Conservation (phyloP, 2,797 vertebrate genomes). For the Sorex maritimensis region DNA sequence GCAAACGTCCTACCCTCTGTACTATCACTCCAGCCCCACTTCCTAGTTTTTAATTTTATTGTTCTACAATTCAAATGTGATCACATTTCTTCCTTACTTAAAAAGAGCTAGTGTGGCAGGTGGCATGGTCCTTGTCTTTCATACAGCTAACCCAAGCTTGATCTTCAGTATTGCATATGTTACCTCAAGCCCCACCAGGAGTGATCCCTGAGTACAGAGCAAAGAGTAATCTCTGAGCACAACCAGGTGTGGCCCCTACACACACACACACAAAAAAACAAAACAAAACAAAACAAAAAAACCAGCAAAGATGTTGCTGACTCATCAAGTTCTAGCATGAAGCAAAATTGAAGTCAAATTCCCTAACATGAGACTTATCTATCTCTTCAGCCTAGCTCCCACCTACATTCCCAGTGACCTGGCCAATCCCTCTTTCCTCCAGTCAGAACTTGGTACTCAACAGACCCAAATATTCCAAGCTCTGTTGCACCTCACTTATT, state of each 20-base stretch:
- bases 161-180: no score
- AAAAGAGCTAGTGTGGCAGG: neutral
- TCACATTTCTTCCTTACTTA: conserved; percentile 38
- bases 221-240: no score
- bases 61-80: conserved; percentile 2
- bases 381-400: conserved; percentile 11
- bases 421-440: neutral
- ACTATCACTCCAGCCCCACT: no score
- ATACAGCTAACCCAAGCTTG: no score
- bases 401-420: conserved; percentile 33
- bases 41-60: neutral
- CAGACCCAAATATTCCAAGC: neutral
- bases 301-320: no score
- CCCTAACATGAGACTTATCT: neutral
- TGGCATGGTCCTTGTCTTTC: no score
- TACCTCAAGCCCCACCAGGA: no score
- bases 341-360: conserved; percentile 5
- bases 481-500: neutral
- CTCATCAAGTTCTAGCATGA: neutral
- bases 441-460: neutral
- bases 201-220: no score
- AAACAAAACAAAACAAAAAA: no score
- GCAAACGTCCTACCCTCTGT: no score
- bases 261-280: no score
- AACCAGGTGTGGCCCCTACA: no score